Evolutionary conservation across 92 coral and sea anemone genomes (phyloP).

Genomic region (Siderastrea radians): DNA sequence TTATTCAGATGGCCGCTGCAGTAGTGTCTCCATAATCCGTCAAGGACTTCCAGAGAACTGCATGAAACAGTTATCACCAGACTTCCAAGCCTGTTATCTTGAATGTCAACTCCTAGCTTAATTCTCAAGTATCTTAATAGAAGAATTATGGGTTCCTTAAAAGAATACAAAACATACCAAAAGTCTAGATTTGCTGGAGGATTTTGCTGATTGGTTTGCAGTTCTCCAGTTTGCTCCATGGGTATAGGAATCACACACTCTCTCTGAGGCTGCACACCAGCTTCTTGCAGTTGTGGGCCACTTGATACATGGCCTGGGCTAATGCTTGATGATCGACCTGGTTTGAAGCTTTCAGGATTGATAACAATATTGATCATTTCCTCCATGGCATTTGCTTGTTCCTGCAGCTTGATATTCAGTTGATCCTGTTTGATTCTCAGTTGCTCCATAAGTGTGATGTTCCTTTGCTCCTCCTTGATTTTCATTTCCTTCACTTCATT

Average conservation of each 20-base stretch:
- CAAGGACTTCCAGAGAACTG: not conserved
- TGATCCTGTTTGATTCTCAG: too few species aligned
- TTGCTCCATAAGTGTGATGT: too few species aligned
- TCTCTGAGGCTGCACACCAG: too few species aligned
- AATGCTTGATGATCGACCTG: too few species aligned
- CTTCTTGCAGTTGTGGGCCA: too few species aligned
- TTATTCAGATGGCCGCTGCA: too few species aligned
- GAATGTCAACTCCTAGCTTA: not conserved
- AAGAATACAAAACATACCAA: not conserved
- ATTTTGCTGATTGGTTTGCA: not conserved
- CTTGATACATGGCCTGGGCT: too few species aligned
- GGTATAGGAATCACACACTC: not conserved
- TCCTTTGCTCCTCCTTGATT: not conserved
- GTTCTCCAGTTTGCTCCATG: not conserved
- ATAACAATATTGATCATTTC: too few species aligned
- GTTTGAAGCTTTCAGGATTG: too few species aligned
- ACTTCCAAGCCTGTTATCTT: too few species aligned
- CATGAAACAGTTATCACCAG: not conserved
- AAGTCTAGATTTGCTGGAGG: not conserved
- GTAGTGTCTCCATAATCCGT: not conserved
- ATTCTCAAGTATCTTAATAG: not conserved
- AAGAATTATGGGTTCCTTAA: not conserved
- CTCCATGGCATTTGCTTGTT: too few species aligned
- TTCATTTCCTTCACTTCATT: not conserved
- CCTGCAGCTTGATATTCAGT: too few species aligned